These are phyloP conservation scores for Pungitius pungitius DNA, from an alignment of 2,113 vertebrate species.

Conservation along the genomic window DNA sequence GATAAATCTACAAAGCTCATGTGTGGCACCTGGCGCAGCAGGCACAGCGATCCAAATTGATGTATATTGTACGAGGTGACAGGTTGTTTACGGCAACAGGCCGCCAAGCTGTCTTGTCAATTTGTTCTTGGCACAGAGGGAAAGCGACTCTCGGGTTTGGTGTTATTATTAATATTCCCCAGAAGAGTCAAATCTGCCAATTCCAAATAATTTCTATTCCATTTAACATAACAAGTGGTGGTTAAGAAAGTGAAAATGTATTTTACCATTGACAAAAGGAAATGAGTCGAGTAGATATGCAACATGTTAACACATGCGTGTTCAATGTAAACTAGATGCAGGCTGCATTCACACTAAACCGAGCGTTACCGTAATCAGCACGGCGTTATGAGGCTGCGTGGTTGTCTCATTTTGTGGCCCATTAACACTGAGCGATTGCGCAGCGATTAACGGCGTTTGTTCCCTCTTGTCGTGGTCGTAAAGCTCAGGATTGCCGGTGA, in stretches of 20 bases:
- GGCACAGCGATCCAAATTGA: conserved; percentile 17
- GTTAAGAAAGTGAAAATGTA: background rate
- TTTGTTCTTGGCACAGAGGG: conserved; percentile 41
- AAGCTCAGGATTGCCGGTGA: background rate
- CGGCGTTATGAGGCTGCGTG: background rate
- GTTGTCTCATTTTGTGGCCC: background rate
- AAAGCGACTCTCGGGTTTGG: conserved; percentile 15
- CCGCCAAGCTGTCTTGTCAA: conserved; percentile 28
- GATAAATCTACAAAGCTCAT: conserved; percentile 25
- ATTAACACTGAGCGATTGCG: background rate
- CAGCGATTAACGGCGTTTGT: background rate
- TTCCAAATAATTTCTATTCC: conserved; percentile 5
- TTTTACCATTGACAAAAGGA: background rate
- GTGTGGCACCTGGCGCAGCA: conserved; percentile 30
- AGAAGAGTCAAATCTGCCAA: background rate
- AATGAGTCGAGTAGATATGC: background rate
- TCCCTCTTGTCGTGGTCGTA: background rate
- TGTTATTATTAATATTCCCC: background rate
- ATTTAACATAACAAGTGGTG: background rate
- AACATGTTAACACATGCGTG: background rate
- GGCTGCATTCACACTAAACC: background rate
- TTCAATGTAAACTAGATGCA: background rate
- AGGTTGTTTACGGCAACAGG: conserved; percentile 47
- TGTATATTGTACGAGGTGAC: conserved; percentile 25
- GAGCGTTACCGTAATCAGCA: background rate